Conservation (phyloP, 2,797 vertebrate species). For the Platyrinchus mystaceus region DNA sequence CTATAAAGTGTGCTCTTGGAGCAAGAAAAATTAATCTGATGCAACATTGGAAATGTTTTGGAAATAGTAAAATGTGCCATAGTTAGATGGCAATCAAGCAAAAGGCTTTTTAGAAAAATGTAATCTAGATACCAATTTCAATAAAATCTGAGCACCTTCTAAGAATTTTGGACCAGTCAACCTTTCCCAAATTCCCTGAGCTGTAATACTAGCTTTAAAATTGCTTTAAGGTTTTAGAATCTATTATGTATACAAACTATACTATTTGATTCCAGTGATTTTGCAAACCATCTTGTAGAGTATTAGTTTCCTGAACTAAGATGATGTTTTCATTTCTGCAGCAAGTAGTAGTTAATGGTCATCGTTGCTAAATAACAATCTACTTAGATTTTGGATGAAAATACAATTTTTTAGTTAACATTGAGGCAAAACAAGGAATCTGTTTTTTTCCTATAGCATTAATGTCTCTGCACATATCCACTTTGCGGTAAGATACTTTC, state of each 20-base stretch:
- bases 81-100: not conserved
- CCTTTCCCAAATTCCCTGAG: conserved; percentile 51
- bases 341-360: not conserved
- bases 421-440: conserved; percentile 95
- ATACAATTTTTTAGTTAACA: conserved; percentile 95
- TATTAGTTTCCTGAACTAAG: not conserved
- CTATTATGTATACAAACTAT: not conserved
- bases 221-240: not conserved
- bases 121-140: not conserved
- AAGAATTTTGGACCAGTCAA: not conserved
- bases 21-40: not conserved
- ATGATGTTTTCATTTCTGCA: not conserved
- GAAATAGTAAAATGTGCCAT: not conserved
- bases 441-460: conserved; percentile 91
- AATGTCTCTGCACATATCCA: conserved; percentile 68
- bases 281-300: not conserved
- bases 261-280: not conserved
- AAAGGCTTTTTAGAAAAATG: not conserved
- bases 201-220: not conserved
- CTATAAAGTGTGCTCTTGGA: not conserved
- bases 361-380: not conserved
- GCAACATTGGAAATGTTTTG: not conserved
- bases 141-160: not conserved
- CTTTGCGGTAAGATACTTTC: conserved; percentile 86
- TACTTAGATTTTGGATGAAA: conserved; percentile 82